Base-by-base conservation (phyloP, 2,888 invertebrate species). In the Drosophila kuntzei region DNA sequence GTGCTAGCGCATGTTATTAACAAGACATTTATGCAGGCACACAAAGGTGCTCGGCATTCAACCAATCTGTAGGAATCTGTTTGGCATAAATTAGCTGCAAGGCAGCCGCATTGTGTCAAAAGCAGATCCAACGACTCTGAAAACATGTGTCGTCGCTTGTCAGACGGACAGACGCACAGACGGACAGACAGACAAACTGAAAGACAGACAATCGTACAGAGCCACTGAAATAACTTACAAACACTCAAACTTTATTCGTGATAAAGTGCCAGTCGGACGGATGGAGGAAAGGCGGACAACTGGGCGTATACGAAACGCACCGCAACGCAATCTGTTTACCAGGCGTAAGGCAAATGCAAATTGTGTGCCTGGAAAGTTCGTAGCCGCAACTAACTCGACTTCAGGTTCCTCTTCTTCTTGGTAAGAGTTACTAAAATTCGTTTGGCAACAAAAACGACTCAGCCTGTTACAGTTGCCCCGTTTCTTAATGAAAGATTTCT, bases 31-130 rank as follows among this genome's bases (percentile, higher is more conserved):
- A 82, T 85, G 83, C 69, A 65, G 73, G 58, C 66, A 57, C 70
- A 68, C 68, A 82, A 69, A 72, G 69, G 71, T 71, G 70, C 47
- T 61, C 14, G 53, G 50, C 60, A 65, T 59, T 64, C 50, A 47
- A 25, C 44, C 51, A 67, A 65, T 68, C 41, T 46, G 53, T 44
- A 22, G 20, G 44, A 29, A 41, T 64, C 59, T 77, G 64, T 65
- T 49, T 36, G 64, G 79, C 79, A 83, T 83, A 83, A 83, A 83
- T 83, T 83, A 83, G 80, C 75, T 62, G 78, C 64, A 67, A 54
- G 63, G 39, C 62, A 46, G 36, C 37, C 60, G 76, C 65, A 76
- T 76, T 79, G 68, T 76, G 79, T 73, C 76, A 73, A 50, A 62
- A 59, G 63, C 79, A 79, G 76, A 71, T 65, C 59, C 60, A 60